Evolutionary conservation across 2,888 invertebrate genomes (phyloP).

Genomic region (Ecliptopera silaceata): DNA sequence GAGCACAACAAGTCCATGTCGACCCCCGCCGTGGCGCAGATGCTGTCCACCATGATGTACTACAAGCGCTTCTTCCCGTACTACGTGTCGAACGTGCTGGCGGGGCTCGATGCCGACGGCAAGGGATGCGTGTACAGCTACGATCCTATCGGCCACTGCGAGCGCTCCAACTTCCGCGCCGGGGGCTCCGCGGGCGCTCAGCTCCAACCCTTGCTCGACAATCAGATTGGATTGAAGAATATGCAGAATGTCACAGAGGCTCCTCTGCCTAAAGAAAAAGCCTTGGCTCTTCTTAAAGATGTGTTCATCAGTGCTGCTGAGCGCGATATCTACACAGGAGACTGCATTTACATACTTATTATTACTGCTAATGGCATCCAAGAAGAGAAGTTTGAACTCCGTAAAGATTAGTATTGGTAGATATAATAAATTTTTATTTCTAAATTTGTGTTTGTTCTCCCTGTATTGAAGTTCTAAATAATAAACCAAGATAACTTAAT

Average conservation of each 20-base stretch:
- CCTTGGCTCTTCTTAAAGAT: slow-evolving; percentile 94
- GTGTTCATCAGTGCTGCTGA: slow-evolving; percentile 99
- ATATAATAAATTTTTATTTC: slow-evolving; percentile 42
- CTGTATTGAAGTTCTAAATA: slow-evolving; percentile 21
- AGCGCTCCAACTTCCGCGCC: slow-evolving; percentile 91
- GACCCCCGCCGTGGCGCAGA: slow-evolving; percentile 96
- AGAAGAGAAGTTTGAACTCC: slow-evolving; percentile 89
- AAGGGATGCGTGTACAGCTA: slow-evolving; percentile 98
- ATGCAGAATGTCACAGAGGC: slow-evolving; percentile 86
- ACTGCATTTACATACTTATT: slow-evolving; percentile 92
- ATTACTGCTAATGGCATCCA: slow-evolving; percentile 94
- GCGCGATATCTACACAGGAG: slow-evolving; percentile 98
- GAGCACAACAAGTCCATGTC: slow-evolving; percentile 97
- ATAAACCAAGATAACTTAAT: slow-evolving; percentile 49
- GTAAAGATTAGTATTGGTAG: slow-evolving; percentile 89
- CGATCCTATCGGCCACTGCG: slow-evolving; percentile 98
- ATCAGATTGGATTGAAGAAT: slow-evolving; percentile 96
- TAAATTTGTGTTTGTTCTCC: slow-evolving; percentile 9
- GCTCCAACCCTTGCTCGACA: slow-evolving; percentile 97
- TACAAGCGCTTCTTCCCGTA: slow-evolving; percentile 99
- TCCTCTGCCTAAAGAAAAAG: slow-evolving; percentile 90
- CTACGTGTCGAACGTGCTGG: slow-evolving; percentile 97
- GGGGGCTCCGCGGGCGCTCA: slow-evolving; percentile 95
- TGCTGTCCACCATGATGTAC: slow-evolving; percentile 97
- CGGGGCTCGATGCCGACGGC: slow-evolving; percentile 96